Percentiles rank a stretch among this genome's conserved stretches.
Evolutionary conservation across 2,888 invertebrate species (phyloP).

Genomic region (Nezara viridula): DNA sequence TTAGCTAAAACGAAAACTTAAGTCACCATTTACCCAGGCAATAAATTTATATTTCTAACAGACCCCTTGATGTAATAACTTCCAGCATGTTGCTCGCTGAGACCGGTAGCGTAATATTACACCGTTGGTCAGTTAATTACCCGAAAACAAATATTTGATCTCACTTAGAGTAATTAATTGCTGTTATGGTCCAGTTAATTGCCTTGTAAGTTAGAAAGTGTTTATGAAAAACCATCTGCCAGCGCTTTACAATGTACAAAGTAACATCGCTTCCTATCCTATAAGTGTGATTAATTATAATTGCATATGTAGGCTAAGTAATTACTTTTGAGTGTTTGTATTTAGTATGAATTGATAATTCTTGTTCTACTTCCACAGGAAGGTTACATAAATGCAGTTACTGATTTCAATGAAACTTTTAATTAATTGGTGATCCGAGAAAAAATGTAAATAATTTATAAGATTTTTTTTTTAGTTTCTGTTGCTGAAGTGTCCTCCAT

Average conservation of each 20-base stretch:
- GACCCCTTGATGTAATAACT: neutral
- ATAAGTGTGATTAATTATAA: neutral
- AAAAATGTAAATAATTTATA: too few relatives aligned
- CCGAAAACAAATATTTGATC: neutral
- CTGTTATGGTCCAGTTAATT: neutral
- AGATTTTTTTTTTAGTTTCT: too few relatives aligned
- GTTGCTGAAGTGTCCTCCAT: too few relatives aligned
- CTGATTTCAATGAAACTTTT: too few relatives aligned
- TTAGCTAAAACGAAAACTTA: too few relatives aligned
- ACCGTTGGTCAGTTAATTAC: neutral
- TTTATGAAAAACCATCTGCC: neutral
- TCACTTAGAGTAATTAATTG: constrained; percentile 20
- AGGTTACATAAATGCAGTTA: too few relatives aligned
- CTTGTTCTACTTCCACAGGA: too few relatives aligned
- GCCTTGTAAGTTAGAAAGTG: neutral
- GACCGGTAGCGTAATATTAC: neutral
- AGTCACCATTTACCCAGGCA: too few relatives aligned
- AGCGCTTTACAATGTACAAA: neutral
- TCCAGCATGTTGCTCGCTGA: neutral
- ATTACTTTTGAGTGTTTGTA: too few relatives aligned
- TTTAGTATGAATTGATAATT: too few relatives aligned
- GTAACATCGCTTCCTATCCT: neutral
- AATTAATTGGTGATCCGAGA: too few relatives aligned
- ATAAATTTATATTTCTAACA: neutral
- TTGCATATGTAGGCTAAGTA: too few relatives aligned